These are phyloP conservation scores for Augiades crinisus DNA, from an alignment of 2,888 invertebrate species.

Conservation along the genomic window DNA sequence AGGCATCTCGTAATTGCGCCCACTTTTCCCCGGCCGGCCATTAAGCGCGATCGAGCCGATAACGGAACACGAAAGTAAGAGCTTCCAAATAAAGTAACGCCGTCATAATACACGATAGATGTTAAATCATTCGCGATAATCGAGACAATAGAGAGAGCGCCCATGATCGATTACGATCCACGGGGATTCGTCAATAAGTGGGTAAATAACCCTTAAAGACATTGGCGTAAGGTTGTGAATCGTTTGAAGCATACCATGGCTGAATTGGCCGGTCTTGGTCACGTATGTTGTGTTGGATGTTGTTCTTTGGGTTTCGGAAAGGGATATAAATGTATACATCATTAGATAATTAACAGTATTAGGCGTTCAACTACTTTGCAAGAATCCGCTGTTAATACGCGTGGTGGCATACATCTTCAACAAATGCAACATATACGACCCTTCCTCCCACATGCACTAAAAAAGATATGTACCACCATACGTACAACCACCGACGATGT, in stretches of 20 bases:
- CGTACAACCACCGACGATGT: too few relatives aligned
- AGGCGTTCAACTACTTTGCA: too few relatives aligned
- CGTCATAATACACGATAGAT: conserved; percentile 44
- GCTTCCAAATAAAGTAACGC: conserved; percentile 45
- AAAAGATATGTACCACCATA: too few relatives aligned
- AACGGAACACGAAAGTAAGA: conserved; percentile 47
- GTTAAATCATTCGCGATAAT: conserved; percentile 52
- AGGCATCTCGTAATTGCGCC: conserved; percentile 6
- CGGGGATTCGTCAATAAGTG: conserved; percentile 1
- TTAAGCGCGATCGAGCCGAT: conserved; percentile 20
- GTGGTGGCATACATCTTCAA: too few relatives aligned
- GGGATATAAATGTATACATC: too few relatives aligned
- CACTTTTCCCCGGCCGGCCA: conserved; percentile 1
- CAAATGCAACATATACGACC: too few relatives aligned
- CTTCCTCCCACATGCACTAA: too few relatives aligned
- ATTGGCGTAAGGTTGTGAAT: background rate
- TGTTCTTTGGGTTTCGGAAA: background rate
- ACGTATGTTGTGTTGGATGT: too few relatives aligned
- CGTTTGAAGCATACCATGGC: background rate
- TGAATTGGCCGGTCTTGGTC: background rate
- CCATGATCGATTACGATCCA: conserved; percentile 52
- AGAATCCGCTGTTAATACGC: too few relatives aligned
- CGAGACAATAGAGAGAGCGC: conserved; percentile 67
- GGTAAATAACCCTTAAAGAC: conserved; percentile 1
- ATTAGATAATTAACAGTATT: too few relatives aligned